phyloP scores from a whole-genome alignment of 2,113 vertebrate species.

The Crotalus viridis region DNA sequence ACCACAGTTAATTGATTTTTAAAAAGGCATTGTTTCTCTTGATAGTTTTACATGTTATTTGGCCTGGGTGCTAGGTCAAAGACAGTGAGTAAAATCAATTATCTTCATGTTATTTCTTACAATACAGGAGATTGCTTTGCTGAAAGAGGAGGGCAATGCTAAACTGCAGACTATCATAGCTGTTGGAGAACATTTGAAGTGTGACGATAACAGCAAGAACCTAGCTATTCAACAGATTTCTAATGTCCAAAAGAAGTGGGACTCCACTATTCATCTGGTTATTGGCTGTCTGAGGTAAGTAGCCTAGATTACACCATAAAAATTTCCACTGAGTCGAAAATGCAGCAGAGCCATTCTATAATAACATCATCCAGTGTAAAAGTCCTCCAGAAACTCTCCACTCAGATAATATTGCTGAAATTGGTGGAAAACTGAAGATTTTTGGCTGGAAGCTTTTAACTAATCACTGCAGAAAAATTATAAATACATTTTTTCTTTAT shows the following conservation, averaged over 20 bases:
- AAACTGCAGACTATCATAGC: slow-evolving; percentile 60
- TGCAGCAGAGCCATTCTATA: neutral
- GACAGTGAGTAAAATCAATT: neutral
- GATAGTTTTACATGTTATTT: neutral
- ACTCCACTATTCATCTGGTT: slow-evolving; percentile 55
- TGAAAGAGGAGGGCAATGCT: slow-evolving; percentile 64
- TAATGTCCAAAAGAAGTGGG: slow-evolving; percentile 67
- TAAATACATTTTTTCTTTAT: neutral
- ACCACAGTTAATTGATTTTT: neutral
- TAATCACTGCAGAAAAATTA: neutral
- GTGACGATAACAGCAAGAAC: slow-evolving; percentile 27
- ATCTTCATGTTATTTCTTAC: slow-evolving; percentile 19
- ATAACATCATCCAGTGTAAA: neutral
- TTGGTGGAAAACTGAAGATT: neutral
- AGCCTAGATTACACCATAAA: slow-evolving; percentile 30
- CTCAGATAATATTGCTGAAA: neutral
- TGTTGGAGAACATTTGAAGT: slow-evolving; percentile 48
- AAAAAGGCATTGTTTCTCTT: neutral
- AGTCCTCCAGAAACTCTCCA: neutral
- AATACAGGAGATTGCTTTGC: slow-evolving; percentile 68
- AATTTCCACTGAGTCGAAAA: neutral
- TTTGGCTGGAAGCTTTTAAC: neutral
- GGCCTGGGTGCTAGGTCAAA: neutral
- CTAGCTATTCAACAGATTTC: slow-evolving; percentile 44
- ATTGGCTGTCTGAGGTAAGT: slow-evolving; percentile 70